Evolutionary conservation across 2,888 invertebrate species (phyloP).

Genomic region (Coleophora flavipennella): DNA sequence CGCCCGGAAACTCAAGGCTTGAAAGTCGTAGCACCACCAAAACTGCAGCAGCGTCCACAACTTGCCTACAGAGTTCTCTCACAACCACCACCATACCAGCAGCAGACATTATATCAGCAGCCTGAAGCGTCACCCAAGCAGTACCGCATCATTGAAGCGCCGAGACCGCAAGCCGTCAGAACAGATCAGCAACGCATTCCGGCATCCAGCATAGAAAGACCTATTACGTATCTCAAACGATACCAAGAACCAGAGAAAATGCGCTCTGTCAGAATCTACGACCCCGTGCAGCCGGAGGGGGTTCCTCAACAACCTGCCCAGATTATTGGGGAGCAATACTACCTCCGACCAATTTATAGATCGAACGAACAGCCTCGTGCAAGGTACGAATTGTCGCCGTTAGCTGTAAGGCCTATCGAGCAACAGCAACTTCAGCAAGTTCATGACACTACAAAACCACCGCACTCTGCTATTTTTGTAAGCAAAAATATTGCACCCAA

Average conservation of each 20-base stretch:
- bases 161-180: conserved; percentile 38
- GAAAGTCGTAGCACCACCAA: conserved; percentile 60
- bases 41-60: conserved; percentile 39
- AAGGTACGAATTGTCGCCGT: conserved; percentile 39
- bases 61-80: conserved; percentile 42
- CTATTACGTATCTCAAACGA: conserved; percentile 53
- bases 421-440: conserved; percentile 22
- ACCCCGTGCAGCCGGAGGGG: conserved; percentile 36
- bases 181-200: conserved; percentile 49
- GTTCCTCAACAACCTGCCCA: conserved; percentile 39
- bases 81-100: conserved; percentile 37
- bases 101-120: conserved; percentile 50
- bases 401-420: conserved; percentile 30
- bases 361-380: conserved; percentile 40
- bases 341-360: conserved; percentile 48
- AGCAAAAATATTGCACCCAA: conserved; percentile 53
- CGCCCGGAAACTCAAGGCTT: conserved; percentile 56
- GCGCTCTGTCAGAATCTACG: conserved; percentile 48
- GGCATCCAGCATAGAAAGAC: conserved; percentile 44
- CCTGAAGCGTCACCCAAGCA: conserved; percentile 56
- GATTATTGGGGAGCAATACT: conserved; percentile 48
- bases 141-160: conserved; percentile 49
- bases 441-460: conserved; percentile 44
- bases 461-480: conserved; percentile 57
- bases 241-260: conserved; percentile 54